Percentiles rank a stretch among this genome's conserved stretches.
Conservation (phyloP, 2,113 vertebrate genomes). For the Papio anubis region DNA sequence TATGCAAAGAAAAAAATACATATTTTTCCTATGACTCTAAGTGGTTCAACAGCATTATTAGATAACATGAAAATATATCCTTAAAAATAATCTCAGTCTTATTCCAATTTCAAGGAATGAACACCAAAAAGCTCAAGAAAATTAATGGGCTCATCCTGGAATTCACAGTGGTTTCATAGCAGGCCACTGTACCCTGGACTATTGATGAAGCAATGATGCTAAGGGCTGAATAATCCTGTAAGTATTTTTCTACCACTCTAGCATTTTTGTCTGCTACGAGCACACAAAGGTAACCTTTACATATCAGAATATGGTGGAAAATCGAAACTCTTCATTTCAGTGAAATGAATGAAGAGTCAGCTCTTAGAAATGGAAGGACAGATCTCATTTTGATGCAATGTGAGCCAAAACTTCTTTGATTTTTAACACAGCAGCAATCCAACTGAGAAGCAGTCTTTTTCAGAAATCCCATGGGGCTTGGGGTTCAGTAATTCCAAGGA, state of each 20-base stretch:
- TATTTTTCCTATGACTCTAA: constrained; percentile 3
- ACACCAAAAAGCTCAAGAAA: not conserved
- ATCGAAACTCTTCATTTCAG: not conserved
- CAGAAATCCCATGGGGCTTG: not conserved
- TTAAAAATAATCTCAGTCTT: constrained; percentile 25
- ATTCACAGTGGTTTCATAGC: not conserved
- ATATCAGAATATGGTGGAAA: not conserved
- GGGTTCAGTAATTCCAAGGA: constrained; percentile 43
- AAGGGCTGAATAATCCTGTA: not conserved
- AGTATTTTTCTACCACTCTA: not conserved
- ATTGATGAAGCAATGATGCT: not conserved
- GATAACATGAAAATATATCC: not conserved
- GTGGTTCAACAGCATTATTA: constrained; percentile 21
- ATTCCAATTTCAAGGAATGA: constrained; percentile 1
- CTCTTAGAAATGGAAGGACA: not conserved
- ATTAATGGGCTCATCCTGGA: not conserved
- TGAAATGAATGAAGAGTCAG: not conserved
- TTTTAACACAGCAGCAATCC: constrained; percentile 45
- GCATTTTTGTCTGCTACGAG: not conserved
- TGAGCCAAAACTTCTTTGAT: not conserved
- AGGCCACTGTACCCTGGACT: not conserved
- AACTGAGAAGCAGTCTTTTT: constrained; percentile 28
- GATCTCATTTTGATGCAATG: not conserved
- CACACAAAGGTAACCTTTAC: not conserved
- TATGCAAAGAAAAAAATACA: constrained; percentile 51